phyloP scores from a whole-genome alignment of 2,797 vertebrate species.

The Peromyscus attwateri region DNA sequence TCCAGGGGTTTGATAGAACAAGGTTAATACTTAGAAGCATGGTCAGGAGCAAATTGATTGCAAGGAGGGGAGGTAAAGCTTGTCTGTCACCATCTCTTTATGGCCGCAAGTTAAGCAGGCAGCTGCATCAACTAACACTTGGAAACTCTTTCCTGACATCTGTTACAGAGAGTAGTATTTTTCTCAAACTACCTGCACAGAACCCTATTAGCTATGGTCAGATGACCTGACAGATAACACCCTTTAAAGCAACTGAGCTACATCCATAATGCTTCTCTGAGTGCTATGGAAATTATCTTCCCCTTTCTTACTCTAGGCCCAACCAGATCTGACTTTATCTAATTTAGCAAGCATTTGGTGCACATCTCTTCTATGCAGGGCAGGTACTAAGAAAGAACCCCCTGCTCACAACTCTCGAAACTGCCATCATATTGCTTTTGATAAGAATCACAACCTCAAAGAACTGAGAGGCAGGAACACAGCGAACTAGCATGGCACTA shows the following conservation, averaged over 20 bases:
- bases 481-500: background rate
- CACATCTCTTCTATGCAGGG: background rate
- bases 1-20: conserved; percentile 79
- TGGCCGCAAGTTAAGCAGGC: conserved; percentile 56
- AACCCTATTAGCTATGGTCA: conserved; percentile 38
- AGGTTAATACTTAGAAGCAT: conserved; percentile 75
- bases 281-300: conserved; percentile 33
- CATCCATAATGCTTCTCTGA: background rate
- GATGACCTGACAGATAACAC: background rate
- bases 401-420: background rate
- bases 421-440: background rate
- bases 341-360: conserved; percentile 24
- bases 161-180: conserved; percentile 51
- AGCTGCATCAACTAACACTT: conserved; percentile 60
- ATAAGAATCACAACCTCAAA: background rate
- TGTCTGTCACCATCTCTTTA: conserved; percentile 66
- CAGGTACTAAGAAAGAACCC: background rate
- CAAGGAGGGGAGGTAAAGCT: conserved; percentile 55
- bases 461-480: background rate
- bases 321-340: background rate
- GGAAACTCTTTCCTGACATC: conserved; percentile 19
- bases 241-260: background rate
- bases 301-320: background rate
- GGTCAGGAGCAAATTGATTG: conserved; percentile 76
- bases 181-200: conserved; percentile 44